Evolutionary conservation across 2,888 invertebrate genomes (phyloP), one percentile per base, ranked within the genome.

Genomic region (Noctua janthina): DNA sequence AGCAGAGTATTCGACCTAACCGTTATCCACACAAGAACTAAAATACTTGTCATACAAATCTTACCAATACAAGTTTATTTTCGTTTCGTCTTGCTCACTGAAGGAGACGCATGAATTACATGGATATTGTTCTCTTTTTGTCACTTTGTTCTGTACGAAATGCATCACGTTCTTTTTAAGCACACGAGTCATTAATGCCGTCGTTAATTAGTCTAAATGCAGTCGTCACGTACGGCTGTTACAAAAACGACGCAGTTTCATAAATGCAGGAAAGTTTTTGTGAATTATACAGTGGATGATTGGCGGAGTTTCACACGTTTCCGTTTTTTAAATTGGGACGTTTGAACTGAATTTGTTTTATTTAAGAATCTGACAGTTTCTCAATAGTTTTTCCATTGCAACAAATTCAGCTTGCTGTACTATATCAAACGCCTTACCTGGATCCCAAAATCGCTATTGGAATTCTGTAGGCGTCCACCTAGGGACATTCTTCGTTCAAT

Each of bases 121-220:
- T n/a, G 43, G 23, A 76, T 67, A 67, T 81, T 76, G n/a, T 74
- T 59, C 20, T 77, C 72, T 67, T 87, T 79, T 69, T 67, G 54
- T 74, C 17, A 54, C 76, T 87, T 84, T 85, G 74, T 80, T 56
- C 67, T 68, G 76, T 29, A 17, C 64, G 15, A 81, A 85, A 69
- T 69, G 69, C 69, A 76, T 84, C 56, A 74, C 70, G 62, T 56
- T 73, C 71, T 76, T 85, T 85, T 75, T 85, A 76, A 77, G 79
- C 54, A 74, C 67, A 49, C 70, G 49, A 74, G 66, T 79, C 83
- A 87, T 86, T 86, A 83, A 49, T 62, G 68, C 20, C 46, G 49
- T 77, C 76, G 67, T 86, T 86, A 88, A 88, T 86, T 88, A 88
- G 76, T 74, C 77, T 87, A 74, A 88, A 83, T 86, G 62, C 76